phyloP scores from a whole-genome alignment of 2,797 vertebrate species.

The Sebastes nivosus region DNA sequence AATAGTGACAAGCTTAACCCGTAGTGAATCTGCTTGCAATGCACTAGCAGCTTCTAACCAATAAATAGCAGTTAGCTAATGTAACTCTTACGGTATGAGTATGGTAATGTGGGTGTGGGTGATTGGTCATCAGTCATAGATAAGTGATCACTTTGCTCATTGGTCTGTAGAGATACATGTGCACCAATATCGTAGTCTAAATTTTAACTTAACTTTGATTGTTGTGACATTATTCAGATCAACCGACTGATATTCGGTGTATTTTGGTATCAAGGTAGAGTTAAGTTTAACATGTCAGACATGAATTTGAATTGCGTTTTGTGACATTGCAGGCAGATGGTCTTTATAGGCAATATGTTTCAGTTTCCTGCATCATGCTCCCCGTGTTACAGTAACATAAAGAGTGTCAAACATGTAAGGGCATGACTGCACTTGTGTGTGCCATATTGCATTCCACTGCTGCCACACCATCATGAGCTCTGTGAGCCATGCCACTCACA shows the following conservation, averaged over 20 bases:
- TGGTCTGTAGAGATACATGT: neutral
- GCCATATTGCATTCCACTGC: conserved; percentile 22
- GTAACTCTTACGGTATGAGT: neutral
- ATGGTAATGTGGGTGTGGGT: neutral
- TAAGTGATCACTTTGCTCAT: neutral
- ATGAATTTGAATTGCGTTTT: neutral
- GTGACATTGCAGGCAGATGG: neutral
- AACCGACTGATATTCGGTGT: neutral
- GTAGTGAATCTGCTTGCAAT: neutral
- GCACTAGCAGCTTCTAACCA: neutral
- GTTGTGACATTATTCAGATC: neutral
- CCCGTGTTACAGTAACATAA: conserved; percentile 4
- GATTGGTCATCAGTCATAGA: neutral
- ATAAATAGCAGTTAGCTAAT: neutral
- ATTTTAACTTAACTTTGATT: neutral
- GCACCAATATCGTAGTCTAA: neutral
- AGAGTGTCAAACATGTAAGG: neutral
- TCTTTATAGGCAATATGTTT: too few relatives aligned
- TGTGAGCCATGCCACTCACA: conserved; percentile 58
- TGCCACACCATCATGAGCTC: conserved; percentile 39
- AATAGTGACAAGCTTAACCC: too few relatives aligned
- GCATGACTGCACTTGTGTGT: conserved; percentile 18
- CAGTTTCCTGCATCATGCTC: neutral
- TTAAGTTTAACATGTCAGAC: neutral
- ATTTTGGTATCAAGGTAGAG: neutral